Conservation (phyloP, 2,113 vertebrate species). For the Brachypteracias leptosomus region DNA sequence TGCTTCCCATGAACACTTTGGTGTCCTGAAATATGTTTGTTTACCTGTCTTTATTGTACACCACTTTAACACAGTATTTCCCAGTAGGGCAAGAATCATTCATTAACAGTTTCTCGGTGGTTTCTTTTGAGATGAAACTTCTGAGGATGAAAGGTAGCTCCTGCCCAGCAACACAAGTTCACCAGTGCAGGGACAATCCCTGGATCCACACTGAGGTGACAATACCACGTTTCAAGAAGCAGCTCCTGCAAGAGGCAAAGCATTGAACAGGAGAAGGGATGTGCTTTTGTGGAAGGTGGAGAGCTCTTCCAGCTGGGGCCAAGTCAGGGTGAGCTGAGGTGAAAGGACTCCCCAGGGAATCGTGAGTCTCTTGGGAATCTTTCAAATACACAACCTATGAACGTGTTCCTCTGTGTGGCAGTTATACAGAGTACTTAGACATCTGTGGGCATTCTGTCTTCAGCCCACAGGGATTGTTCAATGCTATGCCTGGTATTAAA, state of each 20-base stretch:
- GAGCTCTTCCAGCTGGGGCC: not conserved
- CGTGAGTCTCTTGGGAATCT: not conserved
- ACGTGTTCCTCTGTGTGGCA: not conserved
- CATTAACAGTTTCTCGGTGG: not conserved
- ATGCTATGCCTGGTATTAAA: not conserved
- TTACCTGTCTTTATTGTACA: not conserved
- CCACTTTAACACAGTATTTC: not conserved
- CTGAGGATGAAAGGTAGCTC: not conserved
- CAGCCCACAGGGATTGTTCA: not conserved
- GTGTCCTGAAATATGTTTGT: not conserved
- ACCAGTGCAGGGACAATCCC: not conserved
- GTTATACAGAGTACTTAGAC: not conserved
- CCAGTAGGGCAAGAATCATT: not conserved
- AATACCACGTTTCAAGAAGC: not conserved
- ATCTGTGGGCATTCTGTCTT: not conserved
- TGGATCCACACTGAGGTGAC: not conserved
- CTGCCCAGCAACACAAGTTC: not conserved
- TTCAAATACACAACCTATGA: not conserved
- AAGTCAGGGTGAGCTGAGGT: not conserved
- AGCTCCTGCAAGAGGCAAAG: not conserved
- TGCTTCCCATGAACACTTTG: not conserved
- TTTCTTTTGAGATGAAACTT: not conserved
- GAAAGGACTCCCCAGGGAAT: not conserved
- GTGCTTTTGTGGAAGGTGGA: not conserved
- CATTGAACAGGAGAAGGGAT: not conserved